phyloP scores from a whole-genome alignment of 1,140 invertebrate species.

The Meloidogyne hapla region DNA sequence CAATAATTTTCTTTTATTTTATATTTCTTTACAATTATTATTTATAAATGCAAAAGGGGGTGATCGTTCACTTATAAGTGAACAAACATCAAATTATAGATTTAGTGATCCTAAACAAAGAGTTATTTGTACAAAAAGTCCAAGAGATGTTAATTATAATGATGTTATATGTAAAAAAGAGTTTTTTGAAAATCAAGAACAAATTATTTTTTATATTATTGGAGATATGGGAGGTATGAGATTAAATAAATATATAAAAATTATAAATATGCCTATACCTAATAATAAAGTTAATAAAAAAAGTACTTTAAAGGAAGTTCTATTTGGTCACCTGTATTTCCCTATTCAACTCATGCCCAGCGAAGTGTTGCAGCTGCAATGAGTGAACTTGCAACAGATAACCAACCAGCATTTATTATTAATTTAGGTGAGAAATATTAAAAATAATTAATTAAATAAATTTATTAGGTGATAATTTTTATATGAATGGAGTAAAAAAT shows the following conservation, averaged over 20 bases:
- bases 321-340: slow-evolving; percentile 36
- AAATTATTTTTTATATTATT: slow-evolving; percentile 36
- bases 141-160: background rate
- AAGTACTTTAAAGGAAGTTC: slow-evolving; percentile 17
- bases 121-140: slow-evolving; percentile 4
- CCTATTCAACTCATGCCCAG: slow-evolving; percentile 45
- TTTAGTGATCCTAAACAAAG: background rate
- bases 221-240: slow-evolving; percentile 50
- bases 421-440: no score
- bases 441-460: no score
- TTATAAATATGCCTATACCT: no score
- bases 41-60: no score
- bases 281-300: no score
- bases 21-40: no score
- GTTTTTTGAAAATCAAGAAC: background rate
- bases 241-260: background rate
- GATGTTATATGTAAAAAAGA: background rate
- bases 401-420: slow-evolving; percentile 35
- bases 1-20: no score
- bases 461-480: slow-evolving; percentile 57
- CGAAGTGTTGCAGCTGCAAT: slow-evolving; percentile 40
- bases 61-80: no score
- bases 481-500: slow-evolving; percentile 50
- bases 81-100: no score
- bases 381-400: slow-evolving; percentile 26